Evolutionary conservation across 1,140 invertebrate genomes (phyloP).

Genomic region (Oncopeltus fasciatus): DNA sequence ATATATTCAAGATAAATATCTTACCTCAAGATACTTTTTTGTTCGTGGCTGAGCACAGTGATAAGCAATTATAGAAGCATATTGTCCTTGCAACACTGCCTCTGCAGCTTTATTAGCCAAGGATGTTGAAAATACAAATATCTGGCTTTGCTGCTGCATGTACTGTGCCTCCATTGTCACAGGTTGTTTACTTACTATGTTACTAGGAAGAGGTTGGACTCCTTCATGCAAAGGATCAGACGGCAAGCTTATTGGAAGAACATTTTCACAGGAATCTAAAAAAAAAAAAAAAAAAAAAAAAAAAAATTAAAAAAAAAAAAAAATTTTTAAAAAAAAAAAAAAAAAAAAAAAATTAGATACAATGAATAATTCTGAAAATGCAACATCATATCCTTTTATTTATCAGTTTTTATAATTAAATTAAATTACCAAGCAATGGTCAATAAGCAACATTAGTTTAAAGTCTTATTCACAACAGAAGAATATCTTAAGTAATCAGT

Average conservation of each 20-base stretch:
- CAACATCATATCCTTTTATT: no score
- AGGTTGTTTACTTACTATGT: slow-evolving; percentile 64
- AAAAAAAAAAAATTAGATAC: neutral
- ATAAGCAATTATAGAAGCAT: slow-evolving; percentile 82
- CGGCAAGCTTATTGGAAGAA: slow-evolving; percentile 13
- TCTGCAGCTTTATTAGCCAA: slow-evolving; percentile 91
- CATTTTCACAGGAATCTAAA: slow-evolving; percentile 19
- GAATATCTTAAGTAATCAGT: no score
- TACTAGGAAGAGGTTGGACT: slow-evolving; percentile 52
- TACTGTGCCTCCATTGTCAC: slow-evolving; percentile 65
- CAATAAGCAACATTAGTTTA: no score
- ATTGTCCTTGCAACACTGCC: slow-evolving; percentile 73
- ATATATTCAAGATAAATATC: slow-evolving; percentile 10
- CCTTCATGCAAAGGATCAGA: slow-evolving; percentile 19
- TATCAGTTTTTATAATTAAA: no score
- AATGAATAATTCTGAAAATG: neutral
- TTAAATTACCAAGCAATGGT: no score
- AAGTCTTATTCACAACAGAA: no score
- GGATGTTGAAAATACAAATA: slow-evolving; percentile 91
- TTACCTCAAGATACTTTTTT: slow-evolving; percentile 84
- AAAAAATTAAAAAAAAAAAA: neutral
- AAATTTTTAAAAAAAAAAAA: slow-evolving; percentile 1
- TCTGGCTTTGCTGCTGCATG: slow-evolving; percentile 93
- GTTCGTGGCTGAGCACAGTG: slow-evolving; percentile 89
- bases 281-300: neutral